Conservation (phyloP, 2,113 vertebrate genomes). For the Microcebus lehilahytsara region DNA sequence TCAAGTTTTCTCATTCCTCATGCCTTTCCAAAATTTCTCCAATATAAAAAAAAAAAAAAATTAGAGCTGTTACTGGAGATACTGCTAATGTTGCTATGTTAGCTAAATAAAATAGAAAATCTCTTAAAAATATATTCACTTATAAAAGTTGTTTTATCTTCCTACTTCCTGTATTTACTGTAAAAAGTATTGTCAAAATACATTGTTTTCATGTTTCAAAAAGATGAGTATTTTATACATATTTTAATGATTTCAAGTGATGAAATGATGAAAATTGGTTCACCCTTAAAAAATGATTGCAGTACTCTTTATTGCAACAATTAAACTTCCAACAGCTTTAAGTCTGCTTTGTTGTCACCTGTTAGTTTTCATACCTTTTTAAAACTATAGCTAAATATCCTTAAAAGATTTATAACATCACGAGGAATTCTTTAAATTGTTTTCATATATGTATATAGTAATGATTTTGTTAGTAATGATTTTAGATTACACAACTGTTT, state of each 20-base stretch:
- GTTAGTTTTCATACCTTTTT: background rate
- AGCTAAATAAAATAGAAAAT: background rate
- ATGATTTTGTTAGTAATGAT: background rate
- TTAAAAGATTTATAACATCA: background rate
- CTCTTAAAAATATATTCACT: background rate
- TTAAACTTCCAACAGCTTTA: background rate
- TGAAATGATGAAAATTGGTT: background rate
- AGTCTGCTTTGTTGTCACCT: background rate
- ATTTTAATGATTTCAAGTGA: background rate
- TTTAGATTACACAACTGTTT: background rate
- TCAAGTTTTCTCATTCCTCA: background rate
- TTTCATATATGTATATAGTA: background rate
- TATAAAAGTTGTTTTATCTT: background rate
- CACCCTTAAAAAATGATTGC: background rate
- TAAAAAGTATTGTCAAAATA: background rate
- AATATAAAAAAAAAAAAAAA: background rate
- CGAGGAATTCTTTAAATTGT: background rate
- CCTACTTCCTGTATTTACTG: background rate
- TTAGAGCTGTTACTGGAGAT: background rate
- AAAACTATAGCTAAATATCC: background rate
- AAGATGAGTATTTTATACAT: background rate
- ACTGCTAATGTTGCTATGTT: background rate
- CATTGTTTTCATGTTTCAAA: constrained; percentile 12
- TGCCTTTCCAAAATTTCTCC: background rate
- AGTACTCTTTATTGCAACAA: background rate